These are phyloP conservation scores for Clinocottus analis DNA, from an alignment of 2,113 vertebrate species.

Conservation along the genomic window DNA sequence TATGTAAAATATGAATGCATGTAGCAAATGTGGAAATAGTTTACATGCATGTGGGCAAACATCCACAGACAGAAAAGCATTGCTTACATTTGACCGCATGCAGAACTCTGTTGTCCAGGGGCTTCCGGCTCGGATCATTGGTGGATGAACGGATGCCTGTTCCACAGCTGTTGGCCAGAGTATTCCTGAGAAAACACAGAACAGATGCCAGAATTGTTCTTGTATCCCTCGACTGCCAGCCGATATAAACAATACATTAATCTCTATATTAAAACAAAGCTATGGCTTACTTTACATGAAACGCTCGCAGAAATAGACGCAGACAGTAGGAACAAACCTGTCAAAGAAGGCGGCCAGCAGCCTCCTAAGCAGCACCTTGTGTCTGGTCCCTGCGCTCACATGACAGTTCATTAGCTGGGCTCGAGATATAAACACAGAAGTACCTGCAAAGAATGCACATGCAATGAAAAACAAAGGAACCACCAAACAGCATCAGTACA, in stretches of 20 bases:
- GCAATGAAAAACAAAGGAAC: slow-evolving; percentile 2
- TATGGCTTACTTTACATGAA: slow-evolving; percentile 44
- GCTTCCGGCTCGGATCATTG: slow-evolving; percentile 93
- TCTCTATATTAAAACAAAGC: slow-evolving; percentile 44
- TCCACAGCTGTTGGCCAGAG: slow-evolving; percentile 95
- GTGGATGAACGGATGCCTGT: slow-evolving; percentile 96
- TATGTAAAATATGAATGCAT: neutral
- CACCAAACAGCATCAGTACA: neutral
- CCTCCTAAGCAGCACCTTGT: slow-evolving; percentile 94
- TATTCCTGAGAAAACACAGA: slow-evolving; percentile 85
- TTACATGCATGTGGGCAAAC: slow-evolving; percentile 23
- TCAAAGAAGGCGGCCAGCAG: slow-evolving; percentile 97
- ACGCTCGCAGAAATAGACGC: slow-evolving; percentile 62
- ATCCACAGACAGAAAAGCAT: slow-evolving; percentile 34
- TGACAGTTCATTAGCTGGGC: slow-evolving; percentile 99
- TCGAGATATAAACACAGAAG: slow-evolving; percentile 94
- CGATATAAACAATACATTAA: slow-evolving; percentile 11
- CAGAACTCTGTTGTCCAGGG: slow-evolving; percentile 94
- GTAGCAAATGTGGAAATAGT: neutral
- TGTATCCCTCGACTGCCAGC: neutral
- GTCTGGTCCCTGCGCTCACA: slow-evolving; percentile 93
- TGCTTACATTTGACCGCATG: slow-evolving; percentile 95
- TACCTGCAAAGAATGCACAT: slow-evolving; percentile 80
- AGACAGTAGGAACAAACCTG: slow-evolving; percentile 80
- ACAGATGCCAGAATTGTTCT: slow-evolving; percentile 44